These are phyloP conservation scores for Venustoraphidia nigricollis DNA, from an alignment of 2,888 invertebrate species.

Conservation along the genomic window DNA sequence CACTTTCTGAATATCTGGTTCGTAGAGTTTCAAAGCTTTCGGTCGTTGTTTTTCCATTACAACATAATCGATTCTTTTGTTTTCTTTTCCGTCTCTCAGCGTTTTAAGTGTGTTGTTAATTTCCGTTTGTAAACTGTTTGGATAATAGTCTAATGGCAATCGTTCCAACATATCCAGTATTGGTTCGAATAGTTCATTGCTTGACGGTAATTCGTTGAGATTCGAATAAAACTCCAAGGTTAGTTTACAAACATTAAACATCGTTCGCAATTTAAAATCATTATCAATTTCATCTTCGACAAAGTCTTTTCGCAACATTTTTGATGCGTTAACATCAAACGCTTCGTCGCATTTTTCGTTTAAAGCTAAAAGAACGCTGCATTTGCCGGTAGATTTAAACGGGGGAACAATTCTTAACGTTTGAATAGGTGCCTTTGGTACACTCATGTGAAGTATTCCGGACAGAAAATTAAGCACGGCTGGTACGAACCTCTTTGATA, in stretches of 20 bases:
- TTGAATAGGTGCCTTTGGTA: constrained; percentile 42
- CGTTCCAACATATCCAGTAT: constrained; percentile 37
- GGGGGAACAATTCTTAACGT: constrained; percentile 50
- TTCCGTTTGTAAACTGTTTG: constrained; percentile 33
- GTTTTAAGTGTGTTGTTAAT: constrained; percentile 29
- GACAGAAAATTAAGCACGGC: constrained; percentile 64
- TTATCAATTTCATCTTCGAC: constrained; percentile 33
- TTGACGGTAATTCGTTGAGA: constrained; percentile 25
- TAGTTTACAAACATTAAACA: constrained; percentile 38
- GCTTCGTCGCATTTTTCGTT: constrained; percentile 29
- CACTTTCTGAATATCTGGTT: constrained; percentile 74
- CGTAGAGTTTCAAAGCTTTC: constrained; percentile 66
- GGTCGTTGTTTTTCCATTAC: constrained; percentile 52
- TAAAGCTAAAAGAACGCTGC: constrained; percentile 41
- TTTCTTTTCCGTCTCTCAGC: constrained; percentile 33
- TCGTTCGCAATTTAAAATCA: constrained; percentile 46
- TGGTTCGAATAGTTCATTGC: constrained; percentile 32
- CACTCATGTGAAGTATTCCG: constrained; percentile 57
- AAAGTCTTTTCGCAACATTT: constrained; percentile 35
- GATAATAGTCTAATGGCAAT: constrained; percentile 44
- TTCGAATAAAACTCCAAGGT: constrained; percentile 40
- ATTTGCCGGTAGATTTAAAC: constrained; percentile 39
- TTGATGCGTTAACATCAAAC: constrained; percentile 28
- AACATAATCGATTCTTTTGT: constrained; percentile 40
- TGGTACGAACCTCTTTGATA: constrained; percentile 71